These are phyloP conservation scores for Listronotus oregonensis DNA, from an alignment of 1,140 invertebrate species.

Conservation along the genomic window DNA sequence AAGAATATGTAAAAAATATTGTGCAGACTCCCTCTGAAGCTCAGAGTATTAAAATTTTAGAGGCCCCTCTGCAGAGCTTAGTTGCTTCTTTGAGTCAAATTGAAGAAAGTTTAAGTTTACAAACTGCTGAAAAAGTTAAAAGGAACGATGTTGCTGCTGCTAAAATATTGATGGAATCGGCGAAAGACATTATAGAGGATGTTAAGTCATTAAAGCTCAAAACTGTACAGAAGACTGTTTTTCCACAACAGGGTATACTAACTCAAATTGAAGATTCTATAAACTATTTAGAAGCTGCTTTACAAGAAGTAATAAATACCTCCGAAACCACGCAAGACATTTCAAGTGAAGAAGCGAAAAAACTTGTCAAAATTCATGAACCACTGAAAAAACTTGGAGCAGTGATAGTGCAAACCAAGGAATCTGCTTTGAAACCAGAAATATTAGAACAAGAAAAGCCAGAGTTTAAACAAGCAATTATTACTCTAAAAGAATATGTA, in stretches of 20 bases:
- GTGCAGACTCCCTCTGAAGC: not conserved
- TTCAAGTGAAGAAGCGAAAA: too few relatives aligned
- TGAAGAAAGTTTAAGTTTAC: not conserved
- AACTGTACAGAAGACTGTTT: not conserved
- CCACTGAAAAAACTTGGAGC: not conserved
- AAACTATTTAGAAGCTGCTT: not conserved
- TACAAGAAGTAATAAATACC: not conserved
- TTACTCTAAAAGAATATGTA: conserved; percentile 5
- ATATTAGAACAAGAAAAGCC: not conserved
- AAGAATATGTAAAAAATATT: conserved; percentile 17
- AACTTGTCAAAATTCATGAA: not conserved
- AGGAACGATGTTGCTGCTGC: not conserved
- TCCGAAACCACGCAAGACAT: not conserved
- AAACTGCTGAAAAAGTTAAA: not conserved
- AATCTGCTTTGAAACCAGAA: not conserved
- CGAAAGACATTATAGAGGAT: not conserved
- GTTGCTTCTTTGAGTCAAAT: not conserved
- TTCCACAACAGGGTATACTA: not conserved
- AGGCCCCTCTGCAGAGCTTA: conserved; percentile 13
- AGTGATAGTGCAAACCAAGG: not conserved
- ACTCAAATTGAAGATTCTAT: conserved; percentile 16
- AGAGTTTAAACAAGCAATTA: conserved; percentile 11
- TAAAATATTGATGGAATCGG: not conserved
- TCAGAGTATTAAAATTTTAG: conserved; percentile 13
- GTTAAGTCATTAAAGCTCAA: not conserved